Evolutionary conservation across 2,113 vertebrate species (phyloP).

Genomic region (Lepidiolamprologus cunningtoni): DNA sequence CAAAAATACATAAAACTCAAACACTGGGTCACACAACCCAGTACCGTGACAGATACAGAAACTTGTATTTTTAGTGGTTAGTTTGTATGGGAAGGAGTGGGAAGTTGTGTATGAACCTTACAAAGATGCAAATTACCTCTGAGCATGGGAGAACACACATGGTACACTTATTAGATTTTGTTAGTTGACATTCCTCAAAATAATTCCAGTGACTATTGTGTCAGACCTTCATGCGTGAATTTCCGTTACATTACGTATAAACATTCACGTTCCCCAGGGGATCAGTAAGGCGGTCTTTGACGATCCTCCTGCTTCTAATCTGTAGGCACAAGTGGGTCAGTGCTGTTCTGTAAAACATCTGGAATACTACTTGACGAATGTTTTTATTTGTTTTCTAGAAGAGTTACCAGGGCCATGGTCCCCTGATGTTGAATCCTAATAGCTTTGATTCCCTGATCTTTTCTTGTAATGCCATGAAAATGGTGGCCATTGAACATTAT

Average conservation of each 20-base stretch:
- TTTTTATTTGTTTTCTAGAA: neutral
- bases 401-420: neutral
- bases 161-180: neutral
- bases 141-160: neutral
- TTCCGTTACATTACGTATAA: neutral
- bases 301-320: neutral
- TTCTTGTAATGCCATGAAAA: neutral
- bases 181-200: neutral
- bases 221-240: neutral
- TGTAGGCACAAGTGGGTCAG: neutral
- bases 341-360: neutral
- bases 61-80: neutral
- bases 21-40: neutral
- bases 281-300: neutral
- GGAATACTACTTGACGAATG: neutral
- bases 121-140: neutral
- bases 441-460: neutral
- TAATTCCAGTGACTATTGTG: neutral
- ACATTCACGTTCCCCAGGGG: neutral
- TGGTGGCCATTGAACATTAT: neutral
- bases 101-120: neutral
- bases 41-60: neutral
- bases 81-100: neutral
- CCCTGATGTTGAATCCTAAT: neutral
- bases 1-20: neutral